Base-by-base conservation (phyloP, 2,888 invertebrate species). In the Eupithecia subfuscata region DNA sequence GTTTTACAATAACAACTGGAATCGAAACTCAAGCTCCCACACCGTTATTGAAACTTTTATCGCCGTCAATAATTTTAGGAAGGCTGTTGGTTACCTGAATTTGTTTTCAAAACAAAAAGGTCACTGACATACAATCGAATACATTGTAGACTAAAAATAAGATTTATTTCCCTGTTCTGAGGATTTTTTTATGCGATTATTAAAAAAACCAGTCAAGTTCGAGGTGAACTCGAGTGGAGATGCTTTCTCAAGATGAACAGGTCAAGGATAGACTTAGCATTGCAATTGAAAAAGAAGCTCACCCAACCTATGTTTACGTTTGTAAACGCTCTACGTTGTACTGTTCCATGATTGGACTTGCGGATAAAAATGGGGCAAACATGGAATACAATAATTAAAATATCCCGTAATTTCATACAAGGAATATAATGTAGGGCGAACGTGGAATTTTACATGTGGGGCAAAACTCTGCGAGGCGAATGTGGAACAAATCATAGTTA, bases 1-100 rank as follows among this genome's bases (percentile, higher is more conserved):
- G 67, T 67, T 67, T 40, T 67, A 67, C 67, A 65, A 65, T 65
- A 37, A 67, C 22, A 64, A 34, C 64, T 34, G 16, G 11, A 37
- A 64, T 30, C 30, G 25, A 30, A 9, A 37, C 65, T 18, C 37
- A 37, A 40, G n/a, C 34, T 65, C 30, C 5, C 65, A 65, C 65
- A 37, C 14, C 30, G 14, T 12, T 64, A 64, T 64, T 64, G 34
- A 67, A 67, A 67, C 67, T 67, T 40, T 65, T 65, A 34, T 65
- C 34, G 9, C 18, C 16, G 12, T 12, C 12, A 40, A 67, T 40
- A 40, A 67, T 67, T 64, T 64, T 18, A 34, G 64, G 64, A 64
- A 18, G 25, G n/a, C n/a, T 3, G 5, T 14, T 25, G 60, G 25
- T 14, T 25, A 14, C 60, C 14, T 22, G 25, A 60, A 60, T 22